phyloP scores from a whole-genome alignment of 2,888 invertebrate species.

The Mylabris sibirica region DNA sequence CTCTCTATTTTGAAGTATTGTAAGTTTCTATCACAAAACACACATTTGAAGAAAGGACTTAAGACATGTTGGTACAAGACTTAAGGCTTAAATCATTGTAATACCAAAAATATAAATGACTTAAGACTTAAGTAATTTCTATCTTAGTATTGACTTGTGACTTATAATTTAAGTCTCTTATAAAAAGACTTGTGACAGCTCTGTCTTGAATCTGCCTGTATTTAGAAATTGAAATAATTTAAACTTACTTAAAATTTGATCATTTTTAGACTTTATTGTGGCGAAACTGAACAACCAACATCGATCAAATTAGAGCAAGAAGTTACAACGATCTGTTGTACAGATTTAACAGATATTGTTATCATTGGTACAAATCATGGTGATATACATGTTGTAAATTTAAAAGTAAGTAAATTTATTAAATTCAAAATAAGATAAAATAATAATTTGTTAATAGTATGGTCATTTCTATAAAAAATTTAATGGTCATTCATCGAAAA shows the following conservation, averaged over 20 bases:
- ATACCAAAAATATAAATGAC: too few relatives aligned
- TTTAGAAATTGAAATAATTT: not conserved
- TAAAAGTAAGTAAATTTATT: conserved; percentile 40
- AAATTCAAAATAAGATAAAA: conserved; percentile 18
- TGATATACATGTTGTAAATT: conserved; percentile 56
- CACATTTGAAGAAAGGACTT: too few relatives aligned
- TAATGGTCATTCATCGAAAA: conserved; percentile 59
- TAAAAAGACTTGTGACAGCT: too few relatives aligned
- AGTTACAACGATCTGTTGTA: conserved; percentile 68
- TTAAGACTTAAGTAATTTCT: conserved; percentile 17
- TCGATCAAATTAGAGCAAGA: conserved; percentile 67
- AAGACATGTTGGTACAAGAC: too few relatives aligned
- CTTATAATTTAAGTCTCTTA: too few relatives aligned
- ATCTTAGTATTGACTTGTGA: too few relatives aligned
- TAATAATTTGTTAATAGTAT: conserved; percentile 21
- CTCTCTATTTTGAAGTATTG: conserved; percentile 71
- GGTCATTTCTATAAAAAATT: conserved; percentile 51
- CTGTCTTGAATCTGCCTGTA: too few relatives aligned
- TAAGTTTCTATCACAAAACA: conserved; percentile 60
- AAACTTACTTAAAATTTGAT: not conserved
- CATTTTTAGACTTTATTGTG: conserved; percentile 43
- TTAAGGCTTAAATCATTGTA: too few relatives aligned
- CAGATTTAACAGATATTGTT: conserved; percentile 59
- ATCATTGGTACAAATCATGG: conserved; percentile 63
- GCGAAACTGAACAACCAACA: conserved; percentile 55